Evolutionary conservation across 2,797 vertebrate genomes (phyloP), one percentile per base, ranked within the genome.

Genomic region (Eulemur mongoz): DNA sequence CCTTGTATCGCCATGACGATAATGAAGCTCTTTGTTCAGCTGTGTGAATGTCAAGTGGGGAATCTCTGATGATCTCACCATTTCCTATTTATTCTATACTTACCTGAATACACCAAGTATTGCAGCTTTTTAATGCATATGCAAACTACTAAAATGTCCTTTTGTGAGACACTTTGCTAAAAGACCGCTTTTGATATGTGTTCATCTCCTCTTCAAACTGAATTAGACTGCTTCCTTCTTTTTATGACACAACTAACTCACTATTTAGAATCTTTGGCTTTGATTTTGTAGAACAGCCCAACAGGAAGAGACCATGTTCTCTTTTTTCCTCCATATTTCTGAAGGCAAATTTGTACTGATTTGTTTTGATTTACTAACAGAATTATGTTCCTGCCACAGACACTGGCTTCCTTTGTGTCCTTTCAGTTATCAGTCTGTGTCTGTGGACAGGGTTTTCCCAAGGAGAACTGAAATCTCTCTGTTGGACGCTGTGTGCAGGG

Each of bases 81-180:
- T 98, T 99, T 98, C 98, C 98, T 99, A 98, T 98, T 98, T 98
- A 98, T 97, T 98, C 98, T 98, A 97, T 98, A 98, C 98, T 98
- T 98, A 99, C 99, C 98, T 98, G 98, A 99, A 98, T 98, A 93
- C 98, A 91, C 98, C 98, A 98, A 98, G 98, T 97, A 98, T 93
- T 97, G 98, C 98, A 94, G 98, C 98, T 98, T 98, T 98, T 98
- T 98, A 98, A 98, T 98, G 97, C 98, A 97, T 98, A 98, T 97
- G 97, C 98, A 97, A 97, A 97, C 78, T 96, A 89, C 98, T 98
- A 97, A 98, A 98, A 98, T 82, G 98, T 98, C 98, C 98, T 98
- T 98, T 98, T 98, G 98, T 98, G 98, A 96, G 97, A 95, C 95
- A 80, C 93, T 98, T 97, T 1, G 73, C 97, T 98, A 98, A 98